Evolutionary conservation across 1,140 invertebrate genomes (phyloP), one percentile per base, ranked within the genome.

Genomic region (fruit fly (Drosophila melanogaster)): DNA sequence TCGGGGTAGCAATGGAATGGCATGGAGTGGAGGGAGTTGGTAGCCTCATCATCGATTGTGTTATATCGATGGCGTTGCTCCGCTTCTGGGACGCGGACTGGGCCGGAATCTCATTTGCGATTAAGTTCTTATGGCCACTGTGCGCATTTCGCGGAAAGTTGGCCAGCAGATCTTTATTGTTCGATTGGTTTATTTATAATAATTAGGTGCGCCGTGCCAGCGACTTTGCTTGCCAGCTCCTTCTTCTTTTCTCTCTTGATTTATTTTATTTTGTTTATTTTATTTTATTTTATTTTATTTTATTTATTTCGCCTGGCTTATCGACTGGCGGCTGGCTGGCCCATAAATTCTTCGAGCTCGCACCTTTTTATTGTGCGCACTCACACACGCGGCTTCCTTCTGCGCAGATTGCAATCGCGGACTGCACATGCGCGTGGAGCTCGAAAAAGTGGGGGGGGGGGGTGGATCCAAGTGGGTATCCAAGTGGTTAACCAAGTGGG

Each of bases 181-280:
- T 81, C 86, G 90, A 91, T 91, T 91, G 90, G 90, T 91, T 91
- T 91, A 91, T 91, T 91, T 91, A 91, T 91, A 91, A 91, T 91
- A 91, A 91, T 91, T 91, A 91, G 90, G 90, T 91, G 86, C 85
- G 75, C 90, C 89, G 78, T 85, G 79, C 80, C 73, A 56, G 65
- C 71, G 72, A 78, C 60, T 80, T 75, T 83, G 74, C 71, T 66
- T 71, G 54, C 54, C 62, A 37, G 38, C 53, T 64, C 55, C 57
- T 50, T 61, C 22, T 47, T 22, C 17, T 61, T 14, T 47, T 22
- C 17, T n/a, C 33, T 33, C 17, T 33, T 40, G 1, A 3, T 22
- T 22, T 22, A 22, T 46, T n/a, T 14, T 22, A 22, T 24, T 24
- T 46, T 6, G 22, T 50, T 19, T 40, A 30, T 49, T 50, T 49